Conservation (phyloP, 2,113 vertebrate genomes). For the Chaetodon trifascialis region DNA sequence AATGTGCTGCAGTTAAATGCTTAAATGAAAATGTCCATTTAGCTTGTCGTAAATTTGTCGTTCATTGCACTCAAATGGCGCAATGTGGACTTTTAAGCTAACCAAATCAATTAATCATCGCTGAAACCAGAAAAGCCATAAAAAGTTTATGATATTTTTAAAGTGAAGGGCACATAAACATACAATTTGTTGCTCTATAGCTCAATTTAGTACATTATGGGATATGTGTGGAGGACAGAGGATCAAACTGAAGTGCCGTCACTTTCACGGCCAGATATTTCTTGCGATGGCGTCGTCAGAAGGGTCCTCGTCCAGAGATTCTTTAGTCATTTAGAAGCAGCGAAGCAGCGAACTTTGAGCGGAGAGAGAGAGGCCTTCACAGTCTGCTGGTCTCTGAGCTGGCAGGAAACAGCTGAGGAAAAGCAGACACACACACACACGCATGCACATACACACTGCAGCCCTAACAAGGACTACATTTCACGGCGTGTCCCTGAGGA, state of each 20-base stretch:
- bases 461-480: constrained; percentile 83
- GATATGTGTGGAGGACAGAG: background rate
- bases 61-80: background rate
- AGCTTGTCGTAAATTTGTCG: background rate
- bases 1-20: background rate
- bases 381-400: constrained; percentile 76
- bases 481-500: constrained; percentile 79
- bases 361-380: constrained; percentile 71
- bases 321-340: constrained; percentile 46
- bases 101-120: background rate
- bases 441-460: constrained; percentile 29
- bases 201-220: constrained; percentile 25
- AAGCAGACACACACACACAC: constrained; percentile 79
- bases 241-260: constrained; percentile 16
- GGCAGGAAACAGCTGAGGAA: constrained; percentile 86
- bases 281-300: constrained; percentile 32
- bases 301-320: constrained; percentile 15
- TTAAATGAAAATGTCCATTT: background rate
- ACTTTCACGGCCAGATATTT: constrained; percentile 45
- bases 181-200: constrained; percentile 17
- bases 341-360: constrained; percentile 43
- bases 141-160: background rate
- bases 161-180: background rate
- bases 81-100: background rate
- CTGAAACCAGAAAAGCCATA: background rate